Conservation (phyloP, 2,888 invertebrate species). For the Leucophenga montana region DNA sequence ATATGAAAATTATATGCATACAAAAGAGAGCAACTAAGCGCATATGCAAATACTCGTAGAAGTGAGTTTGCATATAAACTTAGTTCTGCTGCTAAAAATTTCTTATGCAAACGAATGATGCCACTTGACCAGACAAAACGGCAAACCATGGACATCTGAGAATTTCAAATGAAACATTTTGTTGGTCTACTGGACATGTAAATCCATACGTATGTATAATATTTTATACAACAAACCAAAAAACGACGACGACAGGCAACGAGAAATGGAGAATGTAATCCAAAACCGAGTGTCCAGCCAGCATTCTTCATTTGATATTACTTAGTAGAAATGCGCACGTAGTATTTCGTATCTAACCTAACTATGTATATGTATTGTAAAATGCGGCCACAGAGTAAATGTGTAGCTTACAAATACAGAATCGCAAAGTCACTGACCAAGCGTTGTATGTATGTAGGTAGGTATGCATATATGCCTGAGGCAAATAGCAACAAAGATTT, state of each 20-base stretch:
- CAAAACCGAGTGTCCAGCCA: conserved; percentile 1
- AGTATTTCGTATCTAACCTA: neutral
- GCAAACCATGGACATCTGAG: conserved; percentile 18
- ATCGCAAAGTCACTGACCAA: conserved; percentile 11
- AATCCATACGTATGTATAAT: neutral
- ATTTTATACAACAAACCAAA: neutral
- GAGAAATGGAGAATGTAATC: neutral
- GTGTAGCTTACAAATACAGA: neutral
- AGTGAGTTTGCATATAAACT: conserved; percentile 13
- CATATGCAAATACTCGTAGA: no score
- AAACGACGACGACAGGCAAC: neutral
- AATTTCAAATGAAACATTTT: conserved; percentile 34
- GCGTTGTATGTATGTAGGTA: neutral
- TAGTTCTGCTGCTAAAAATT: conserved; percentile 21
- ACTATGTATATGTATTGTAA: neutral
- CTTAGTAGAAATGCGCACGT: neutral
- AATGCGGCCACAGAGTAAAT: neutral
- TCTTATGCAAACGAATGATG: conserved; percentile 26
- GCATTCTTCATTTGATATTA: neutral
- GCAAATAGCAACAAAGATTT: neutral
- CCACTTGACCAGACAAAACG: conserved; percentile 24
- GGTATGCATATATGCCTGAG: neutral
- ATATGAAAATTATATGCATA: no score
- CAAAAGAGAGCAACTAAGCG: no score
- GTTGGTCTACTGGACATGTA: conserved; percentile 1